phyloP scores from a whole-genome alignment of 2,113 vertebrate genomes.

The Muntiacus reevesi region DNA sequence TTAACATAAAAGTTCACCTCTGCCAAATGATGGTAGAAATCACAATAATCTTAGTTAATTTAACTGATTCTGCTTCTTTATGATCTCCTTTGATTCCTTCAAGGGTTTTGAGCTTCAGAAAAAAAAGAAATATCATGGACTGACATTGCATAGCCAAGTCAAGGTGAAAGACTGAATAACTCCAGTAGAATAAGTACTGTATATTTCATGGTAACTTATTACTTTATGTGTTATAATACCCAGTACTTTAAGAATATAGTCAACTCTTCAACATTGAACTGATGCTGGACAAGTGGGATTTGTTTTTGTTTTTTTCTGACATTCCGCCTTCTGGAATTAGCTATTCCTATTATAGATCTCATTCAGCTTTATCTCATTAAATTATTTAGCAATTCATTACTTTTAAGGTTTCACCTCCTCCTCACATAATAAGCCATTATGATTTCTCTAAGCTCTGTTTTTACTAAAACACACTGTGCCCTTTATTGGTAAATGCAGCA shows the following conservation, averaged over 20 bases:
- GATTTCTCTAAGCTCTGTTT: neutral
- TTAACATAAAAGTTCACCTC: slow-evolving; percentile 77
- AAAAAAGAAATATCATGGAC: slow-evolving; percentile 37
- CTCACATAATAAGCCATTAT: neutral
- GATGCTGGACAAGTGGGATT: neutral
- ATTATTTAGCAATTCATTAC: neutral
- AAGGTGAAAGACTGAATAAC: neutral
- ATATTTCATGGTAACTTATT: neutral
- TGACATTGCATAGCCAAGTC: neutral
- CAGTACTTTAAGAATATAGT: neutral
- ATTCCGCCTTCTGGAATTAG: neutral
- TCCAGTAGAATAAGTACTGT: neutral
- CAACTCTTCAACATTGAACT: neutral
- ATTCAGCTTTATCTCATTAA: neutral
- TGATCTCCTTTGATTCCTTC: neutral
- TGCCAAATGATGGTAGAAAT: slow-evolving; percentile 75
- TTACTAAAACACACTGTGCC: neutral
- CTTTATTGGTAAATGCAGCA: neutral
- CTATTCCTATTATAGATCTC: neutral
- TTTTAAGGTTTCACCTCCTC: neutral
- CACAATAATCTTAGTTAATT: slow-evolving; percentile 66
- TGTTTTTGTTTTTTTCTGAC: neutral
- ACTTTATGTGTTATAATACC: neutral
- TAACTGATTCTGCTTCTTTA: slow-evolving; percentile 1
- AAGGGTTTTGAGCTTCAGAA: slow-evolving; percentile 39